phyloP scores from a whole-genome alignment of 2,113 vertebrate genomes.

The rat (Rattus norvegicus) region GRCr8 NC_086032.1:26599001-26599500 shows the following conservation, averaged over 20 bases:
- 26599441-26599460: neutral
- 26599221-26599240: neutral
- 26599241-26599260: slow-evolving; percentile 22
- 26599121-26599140: neutral
- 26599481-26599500: neutral
- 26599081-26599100: neutral
- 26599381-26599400: neutral
- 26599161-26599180: neutral
- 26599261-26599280: neutral
- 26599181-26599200: slow-evolving; percentile 10
- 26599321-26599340: neutral
- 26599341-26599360: neutral
- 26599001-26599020: neutral
- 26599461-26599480: neutral
- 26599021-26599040: neutral
- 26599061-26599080: neutral
- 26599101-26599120: neutral
- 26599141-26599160: neutral
- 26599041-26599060: neutral
- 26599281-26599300: neutral
- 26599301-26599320: neutral
- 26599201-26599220: neutral
- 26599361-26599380: neutral
- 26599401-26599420: neutral
- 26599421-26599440: neutral